Evolutionary conservation across 1,140 invertebrate genomes (phyloP).

Genomic region (Steinernema khuongi): DNA sequence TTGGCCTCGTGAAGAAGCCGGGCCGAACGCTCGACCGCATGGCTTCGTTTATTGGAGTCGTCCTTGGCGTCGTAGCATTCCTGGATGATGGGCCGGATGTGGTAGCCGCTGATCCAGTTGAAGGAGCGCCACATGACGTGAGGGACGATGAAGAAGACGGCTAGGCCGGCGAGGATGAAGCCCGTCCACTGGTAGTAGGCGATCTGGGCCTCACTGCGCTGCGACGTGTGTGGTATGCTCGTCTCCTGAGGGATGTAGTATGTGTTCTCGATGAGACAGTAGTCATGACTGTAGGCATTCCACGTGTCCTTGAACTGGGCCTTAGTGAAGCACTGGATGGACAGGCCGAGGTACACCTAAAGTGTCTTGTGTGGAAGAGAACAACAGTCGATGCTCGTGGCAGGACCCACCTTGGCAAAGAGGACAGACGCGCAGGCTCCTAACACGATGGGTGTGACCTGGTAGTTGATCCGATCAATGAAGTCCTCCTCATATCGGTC

Average conservation of each 20-base stretch:
- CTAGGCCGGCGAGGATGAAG: constrained; percentile 48
- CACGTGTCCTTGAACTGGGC: constrained; percentile 46
- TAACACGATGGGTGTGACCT: constrained; percentile 22
- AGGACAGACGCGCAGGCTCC: constrained; percentile 4
- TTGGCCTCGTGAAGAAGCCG: constrained; percentile 29
- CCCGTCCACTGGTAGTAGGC: constrained; percentile 52
- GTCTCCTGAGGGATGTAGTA: constrained; percentile 34
- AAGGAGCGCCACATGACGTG: constrained; percentile 51
- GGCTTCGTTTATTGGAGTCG: background rate
- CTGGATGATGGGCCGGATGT: constrained; percentile 40
- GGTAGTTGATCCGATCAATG: constrained; percentile 27
- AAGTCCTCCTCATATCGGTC: constrained; percentile 19
- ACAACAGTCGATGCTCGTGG: constrained; percentile 1
- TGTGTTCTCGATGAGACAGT: constrained; percentile 44
- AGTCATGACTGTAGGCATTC: constrained; percentile 47
- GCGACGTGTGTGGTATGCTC: constrained; percentile 20
- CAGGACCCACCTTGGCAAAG: constrained; percentile 12
- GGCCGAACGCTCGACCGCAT: constrained; percentile 30
- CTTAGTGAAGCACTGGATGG: constrained; percentile 50
- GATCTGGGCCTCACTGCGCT: constrained; percentile 38
- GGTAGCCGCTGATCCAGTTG: constrained; percentile 49
- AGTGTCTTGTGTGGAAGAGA: too few relatives aligned
- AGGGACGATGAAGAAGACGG: constrained; percentile 45
- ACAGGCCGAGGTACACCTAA: constrained; percentile 45
- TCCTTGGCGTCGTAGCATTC: background rate